Conservation (phyloP, 1,140 invertebrate species). For the Drosophila littoralis region DNA sequence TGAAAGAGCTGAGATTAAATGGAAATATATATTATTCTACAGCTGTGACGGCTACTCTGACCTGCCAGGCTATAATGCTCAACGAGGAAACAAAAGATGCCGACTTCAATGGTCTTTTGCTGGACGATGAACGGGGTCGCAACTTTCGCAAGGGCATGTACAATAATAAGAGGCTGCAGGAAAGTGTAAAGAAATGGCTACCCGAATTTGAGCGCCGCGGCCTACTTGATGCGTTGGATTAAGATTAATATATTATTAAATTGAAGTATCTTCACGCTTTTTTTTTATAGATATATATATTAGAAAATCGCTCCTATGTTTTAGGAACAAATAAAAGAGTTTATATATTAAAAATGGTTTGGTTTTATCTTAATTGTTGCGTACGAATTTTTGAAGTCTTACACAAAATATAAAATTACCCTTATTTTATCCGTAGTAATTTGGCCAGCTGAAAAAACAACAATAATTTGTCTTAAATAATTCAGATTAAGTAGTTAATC, state of each 20-base stretch:
- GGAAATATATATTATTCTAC: not conserved
- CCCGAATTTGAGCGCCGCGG: constrained; percentile 71
- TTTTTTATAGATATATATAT: too few relatives aligned
- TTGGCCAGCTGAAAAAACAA: too few relatives aligned
- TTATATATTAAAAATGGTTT: too few relatives aligned
- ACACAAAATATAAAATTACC: too few relatives aligned
- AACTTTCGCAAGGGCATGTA: constrained; percentile 63
- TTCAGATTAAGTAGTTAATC: too few relatives aligned
- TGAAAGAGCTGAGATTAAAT: not conserved
- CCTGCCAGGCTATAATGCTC: constrained; percentile 59
- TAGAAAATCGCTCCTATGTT: too few relatives aligned
- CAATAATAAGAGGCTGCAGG: constrained; percentile 56
- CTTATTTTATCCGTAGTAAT: too few relatives aligned
- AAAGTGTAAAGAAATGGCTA: constrained; percentile 54
- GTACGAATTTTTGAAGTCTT: too few relatives aligned
- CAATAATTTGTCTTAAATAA: too few relatives aligned
- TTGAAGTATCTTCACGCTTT: not conserved
- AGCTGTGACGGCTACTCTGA: constrained; percentile 59
- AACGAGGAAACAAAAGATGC: constrained; percentile 73
- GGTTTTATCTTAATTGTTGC: too few relatives aligned
- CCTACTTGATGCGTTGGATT: constrained; percentile 53
- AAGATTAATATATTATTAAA: not conserved
- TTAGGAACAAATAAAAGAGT: too few relatives aligned
- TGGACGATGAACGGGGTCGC: constrained; percentile 58
- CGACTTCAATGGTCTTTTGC: constrained; percentile 65